Percentiles rank a stretch among this genome's conserved stretches.
phyloP scores from a whole-genome alignment of 2,113 vertebrate species.

The Tragelaphus scriptus region DNA sequence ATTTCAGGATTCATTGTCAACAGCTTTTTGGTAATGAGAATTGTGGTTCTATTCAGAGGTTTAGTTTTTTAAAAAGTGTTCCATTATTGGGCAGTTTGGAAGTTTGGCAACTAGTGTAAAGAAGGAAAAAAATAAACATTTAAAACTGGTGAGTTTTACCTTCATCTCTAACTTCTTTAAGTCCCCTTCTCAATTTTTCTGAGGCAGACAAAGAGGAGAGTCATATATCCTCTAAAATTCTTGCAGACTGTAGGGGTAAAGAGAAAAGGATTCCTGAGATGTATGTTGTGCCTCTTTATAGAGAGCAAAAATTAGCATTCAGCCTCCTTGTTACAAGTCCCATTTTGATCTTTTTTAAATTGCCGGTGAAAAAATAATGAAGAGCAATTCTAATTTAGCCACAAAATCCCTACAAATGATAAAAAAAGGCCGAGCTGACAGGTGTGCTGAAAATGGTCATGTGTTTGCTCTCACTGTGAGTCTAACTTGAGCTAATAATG shows the following conservation, averaged over 20 bases:
- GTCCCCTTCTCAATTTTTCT: not conserved
- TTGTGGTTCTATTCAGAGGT: not conserved
- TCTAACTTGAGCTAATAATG: constrained; percentile 33
- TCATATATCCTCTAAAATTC: not conserved
- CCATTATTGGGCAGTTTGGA: not conserved
- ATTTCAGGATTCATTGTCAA: not conserved
- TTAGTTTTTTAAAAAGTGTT: not conserved
- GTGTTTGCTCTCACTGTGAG: not conserved
- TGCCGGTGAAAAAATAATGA: constrained; percentile 63
- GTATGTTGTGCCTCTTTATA: constrained; percentile 26
- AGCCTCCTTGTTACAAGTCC: constrained; percentile 37
- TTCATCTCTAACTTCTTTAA: not conserved
- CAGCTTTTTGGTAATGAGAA: constrained; percentile 29
- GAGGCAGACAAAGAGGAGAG: not conserved
- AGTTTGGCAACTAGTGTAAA: not conserved
- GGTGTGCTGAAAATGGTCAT: constrained; percentile 9
- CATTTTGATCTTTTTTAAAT: constrained; percentile 72
- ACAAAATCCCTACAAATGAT: constrained; percentile 48
- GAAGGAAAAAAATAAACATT: not conserved
- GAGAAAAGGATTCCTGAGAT: constrained; percentile 13
- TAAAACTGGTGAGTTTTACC: not conserved
- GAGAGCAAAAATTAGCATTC: constrained; percentile 62
- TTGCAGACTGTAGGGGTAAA: not conserved
- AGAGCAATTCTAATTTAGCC: constrained; percentile 58
- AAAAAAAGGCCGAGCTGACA: not conserved